A percentile compares a stretch with the other conserved stretches of the same genome.
These are phyloP conservation scores for Poeciliopsis infans DNA, from an alignment of 2,797 vertebrate genomes.

Conservation along the genomic window DNA sequence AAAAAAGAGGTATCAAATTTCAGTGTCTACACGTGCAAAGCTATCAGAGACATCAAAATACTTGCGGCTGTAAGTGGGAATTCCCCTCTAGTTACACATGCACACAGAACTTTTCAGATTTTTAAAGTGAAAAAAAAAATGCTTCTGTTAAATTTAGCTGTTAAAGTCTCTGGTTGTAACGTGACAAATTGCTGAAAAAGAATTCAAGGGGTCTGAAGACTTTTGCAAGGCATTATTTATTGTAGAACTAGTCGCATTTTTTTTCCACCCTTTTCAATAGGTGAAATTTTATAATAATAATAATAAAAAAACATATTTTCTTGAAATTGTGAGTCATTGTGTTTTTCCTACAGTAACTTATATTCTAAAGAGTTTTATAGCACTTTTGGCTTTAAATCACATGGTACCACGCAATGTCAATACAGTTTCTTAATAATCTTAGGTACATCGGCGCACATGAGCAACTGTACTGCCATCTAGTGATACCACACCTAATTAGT, in stretches of 20 bases:
- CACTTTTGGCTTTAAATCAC: background rate
- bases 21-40: background rate
- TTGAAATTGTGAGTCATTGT: background rate
- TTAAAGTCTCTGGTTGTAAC: background rate
- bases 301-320: background rate
- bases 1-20: background rate
- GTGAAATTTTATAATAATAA: background rate
- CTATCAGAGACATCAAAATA: background rate
- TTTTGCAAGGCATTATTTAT: background rate
- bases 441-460: background rate
- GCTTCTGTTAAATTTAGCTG: background rate
- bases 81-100: no score
- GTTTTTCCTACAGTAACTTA: background rate
- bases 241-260: background rate
- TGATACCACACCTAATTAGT: constrained; percentile 34
- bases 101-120: background rate
- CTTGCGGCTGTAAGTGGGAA: background rate
- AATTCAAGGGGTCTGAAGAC: background rate
- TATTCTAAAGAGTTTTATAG: background rate
- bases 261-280: background rate
- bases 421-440: background rate
- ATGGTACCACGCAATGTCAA: background rate
- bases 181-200: background rate
- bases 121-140: background rate
- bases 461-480: constrained; percentile 64